phyloP scores from a whole-genome alignment of 2,797 vertebrate genomes.

The Pipistrellus nathusii region DNA sequence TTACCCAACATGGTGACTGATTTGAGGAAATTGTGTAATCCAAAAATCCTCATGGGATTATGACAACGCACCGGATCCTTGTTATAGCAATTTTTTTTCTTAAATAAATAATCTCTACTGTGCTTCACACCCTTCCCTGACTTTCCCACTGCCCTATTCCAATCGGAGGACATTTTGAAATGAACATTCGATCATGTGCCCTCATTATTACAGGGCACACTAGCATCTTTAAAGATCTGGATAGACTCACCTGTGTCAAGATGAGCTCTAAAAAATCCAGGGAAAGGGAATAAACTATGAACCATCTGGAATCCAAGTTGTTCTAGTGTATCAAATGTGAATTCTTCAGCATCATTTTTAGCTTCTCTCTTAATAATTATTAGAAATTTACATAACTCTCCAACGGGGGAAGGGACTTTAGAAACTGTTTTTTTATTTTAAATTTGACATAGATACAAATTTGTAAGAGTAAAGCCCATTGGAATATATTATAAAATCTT shows the following conservation, averaged over 20 bases:
- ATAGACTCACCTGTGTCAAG: constrained; percentile 67
- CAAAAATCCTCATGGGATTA: constrained; percentile 71
- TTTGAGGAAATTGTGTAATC: constrained; percentile 58
- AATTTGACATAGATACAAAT: constrained; percentile 54
- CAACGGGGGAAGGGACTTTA: constrained; percentile 63
- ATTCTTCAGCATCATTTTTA: constrained; percentile 74
- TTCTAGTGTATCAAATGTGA: constrained; percentile 67
- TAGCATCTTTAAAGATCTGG: constrained; percentile 70
- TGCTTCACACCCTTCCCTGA: constrained; percentile 85
- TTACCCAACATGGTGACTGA: constrained; percentile 59
- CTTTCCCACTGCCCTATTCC: constrained; percentile 74
- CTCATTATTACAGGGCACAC: constrained; percentile 47
- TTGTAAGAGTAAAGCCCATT: constrained; percentile 58
- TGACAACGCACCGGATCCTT: constrained; percentile 70
- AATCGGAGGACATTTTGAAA: constrained; percentile 71
- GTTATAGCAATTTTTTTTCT: constrained; percentile 69
- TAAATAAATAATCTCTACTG: constrained; percentile 85
- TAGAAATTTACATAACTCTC: constrained; percentile 72
- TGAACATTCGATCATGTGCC: neutral
- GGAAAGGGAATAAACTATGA: constrained; percentile 69
- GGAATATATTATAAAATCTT: constrained; percentile 36
- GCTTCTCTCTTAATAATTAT: constrained; percentile 76
- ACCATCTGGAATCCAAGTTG: constrained; percentile 67
- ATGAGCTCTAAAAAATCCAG: constrained; percentile 71
- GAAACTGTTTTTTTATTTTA: constrained; percentile 66